Evolutionary conservation across 2,888 invertebrate genomes (phyloP).

Genomic region (Hybos culiciformis): DNA sequence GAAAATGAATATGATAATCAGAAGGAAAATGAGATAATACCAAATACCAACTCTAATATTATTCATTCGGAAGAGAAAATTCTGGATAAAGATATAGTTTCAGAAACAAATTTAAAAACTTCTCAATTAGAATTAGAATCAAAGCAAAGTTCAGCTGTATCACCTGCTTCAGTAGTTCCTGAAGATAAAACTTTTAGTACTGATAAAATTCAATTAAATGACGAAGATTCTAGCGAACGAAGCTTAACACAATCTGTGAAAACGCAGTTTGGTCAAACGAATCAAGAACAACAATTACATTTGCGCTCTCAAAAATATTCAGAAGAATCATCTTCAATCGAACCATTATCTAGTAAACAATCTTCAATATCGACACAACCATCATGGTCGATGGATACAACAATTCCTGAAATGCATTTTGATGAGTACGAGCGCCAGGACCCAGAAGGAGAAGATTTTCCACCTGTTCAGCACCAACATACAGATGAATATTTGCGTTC

Average conservation of each 20-base stretch:
- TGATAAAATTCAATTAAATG: constrained; percentile 17
- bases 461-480: constrained; percentile 22
- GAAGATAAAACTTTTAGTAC: constrained; percentile 19
- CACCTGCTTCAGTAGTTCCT: constrained; percentile 18
- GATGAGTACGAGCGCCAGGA: constrained; percentile 39
- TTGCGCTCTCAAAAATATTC: constrained; percentile 22
- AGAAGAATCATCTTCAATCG: constrained; percentile 29
- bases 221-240: constrained; percentile 13
- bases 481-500: constrained; percentile 39
- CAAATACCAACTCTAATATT: not conserved
- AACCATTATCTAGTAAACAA: constrained; percentile 23
- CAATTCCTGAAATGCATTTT: constrained; percentile 38
- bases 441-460: constrained; percentile 28
- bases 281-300: constrained; percentile 21
- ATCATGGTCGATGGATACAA: constrained; percentile 16
- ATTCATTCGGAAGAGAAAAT: constrained; percentile 11
- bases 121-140: not conserved
- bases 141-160: not conserved
- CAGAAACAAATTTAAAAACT: constrained; percentile 15
- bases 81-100: constrained; percentile 22
- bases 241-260: constrained; percentile 22
- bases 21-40: not conserved
- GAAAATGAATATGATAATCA: constrained; percentile 13
- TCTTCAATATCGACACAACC: constrained; percentile 27
- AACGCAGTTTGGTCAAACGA: constrained; percentile 28